phyloP scores from a whole-genome alignment of 2,888 invertebrate genomes.

The Anthrax anthrax region DNA sequence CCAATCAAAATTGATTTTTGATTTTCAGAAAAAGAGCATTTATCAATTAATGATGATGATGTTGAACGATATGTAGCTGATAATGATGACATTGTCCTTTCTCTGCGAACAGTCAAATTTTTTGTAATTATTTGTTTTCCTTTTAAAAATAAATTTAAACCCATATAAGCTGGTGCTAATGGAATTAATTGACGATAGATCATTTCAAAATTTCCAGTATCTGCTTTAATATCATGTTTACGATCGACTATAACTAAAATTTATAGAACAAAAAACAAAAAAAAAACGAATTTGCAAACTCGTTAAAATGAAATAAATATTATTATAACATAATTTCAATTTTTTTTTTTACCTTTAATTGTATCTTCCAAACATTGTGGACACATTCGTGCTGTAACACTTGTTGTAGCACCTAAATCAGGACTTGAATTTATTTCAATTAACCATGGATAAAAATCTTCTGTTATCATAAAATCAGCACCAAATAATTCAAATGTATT shows the following conservation, averaged over 20 bases:
- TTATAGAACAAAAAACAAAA: not conserved
- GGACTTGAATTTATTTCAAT: slow-evolving; percentile 93
- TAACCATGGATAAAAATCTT: slow-evolving; percentile 78
- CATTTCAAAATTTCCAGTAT: slow-evolving; percentile 68
- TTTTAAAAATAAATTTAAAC: slow-evolving; percentile 35
- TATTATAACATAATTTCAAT: not conserved
- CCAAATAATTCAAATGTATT: slow-evolving; percentile 90
- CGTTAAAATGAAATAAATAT: not conserved
- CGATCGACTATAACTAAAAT: slow-evolving; percentile 64
- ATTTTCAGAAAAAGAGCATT: not conserved
- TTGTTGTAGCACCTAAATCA: slow-evolving; percentile 79
- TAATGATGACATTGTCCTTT: not conserved
- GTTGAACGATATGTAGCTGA: not conserved
- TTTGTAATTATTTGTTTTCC: slow-evolving; percentile 30
- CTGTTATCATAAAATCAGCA: slow-evolving; percentile 87
- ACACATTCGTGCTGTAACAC: slow-evolving; percentile 75
- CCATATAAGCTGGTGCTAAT: slow-evolving; percentile 66
- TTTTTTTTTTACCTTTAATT: slow-evolving; percentile 56
- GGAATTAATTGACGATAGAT: slow-evolving; percentile 65
- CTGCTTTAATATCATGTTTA: slow-evolving; percentile 52
- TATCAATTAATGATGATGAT: not conserved
- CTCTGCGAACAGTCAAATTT: not conserved
- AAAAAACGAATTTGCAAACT: not conserved
- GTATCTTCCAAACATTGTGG: slow-evolving; percentile 79
- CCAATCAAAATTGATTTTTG: not conserved